phyloP scores from a whole-genome alignment of 1,140 invertebrate genomes.

The Dreissena polymorpha region DNA sequence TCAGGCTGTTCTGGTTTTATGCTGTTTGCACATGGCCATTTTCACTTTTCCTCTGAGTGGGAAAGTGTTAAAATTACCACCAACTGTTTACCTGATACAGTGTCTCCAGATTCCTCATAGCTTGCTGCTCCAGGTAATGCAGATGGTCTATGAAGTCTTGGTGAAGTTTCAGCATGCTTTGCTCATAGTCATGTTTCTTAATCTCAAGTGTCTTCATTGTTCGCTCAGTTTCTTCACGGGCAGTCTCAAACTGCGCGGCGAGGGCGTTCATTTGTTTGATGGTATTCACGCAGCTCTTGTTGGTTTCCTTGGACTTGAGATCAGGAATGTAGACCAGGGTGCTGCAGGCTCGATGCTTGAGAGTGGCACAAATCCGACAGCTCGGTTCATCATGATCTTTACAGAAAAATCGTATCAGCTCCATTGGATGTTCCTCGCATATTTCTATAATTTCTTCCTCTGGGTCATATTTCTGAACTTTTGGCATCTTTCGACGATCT shows the following conservation, averaged over 20 bases:
- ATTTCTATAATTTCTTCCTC: conserved; percentile 35
- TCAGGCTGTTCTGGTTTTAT: too few relatives aligned
- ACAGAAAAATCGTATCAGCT: conserved; percentile 44
- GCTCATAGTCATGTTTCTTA: conserved; percentile 9
- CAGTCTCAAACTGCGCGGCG: conserved; percentile 23
- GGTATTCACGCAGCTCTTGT: conserved; percentile 24
- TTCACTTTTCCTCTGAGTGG: too few relatives aligned
- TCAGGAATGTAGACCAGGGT: conserved; percentile 40
- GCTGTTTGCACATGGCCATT: too few relatives aligned
- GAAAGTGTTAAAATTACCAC: too few relatives aligned
- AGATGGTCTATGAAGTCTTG: conserved; percentile 31
- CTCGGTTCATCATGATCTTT: conserved; percentile 45
- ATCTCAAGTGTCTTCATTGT: conserved; percentile 22
- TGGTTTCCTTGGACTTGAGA: conserved; percentile 32
- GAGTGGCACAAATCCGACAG: conserved; percentile 39
- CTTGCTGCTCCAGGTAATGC: conserved; percentile 14
- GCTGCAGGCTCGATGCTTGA: conserved; percentile 28
- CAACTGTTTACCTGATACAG: too few relatives aligned
- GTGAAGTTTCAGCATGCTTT: conserved; percentile 31
- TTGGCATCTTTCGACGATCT: conserved; percentile 41
- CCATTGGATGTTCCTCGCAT: conserved; percentile 32
- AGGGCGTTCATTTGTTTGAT: conserved; percentile 37
- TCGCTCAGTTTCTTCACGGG: conserved; percentile 18
- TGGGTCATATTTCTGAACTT: conserved; percentile 31
- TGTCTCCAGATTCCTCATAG: conserved; percentile 14